Percentiles rank a stretch among this genome's conserved stretches.
These are phyloP conservation scores for Theocolax elegans DNA, from an alignment of 1,140 invertebrate genomes.

Conservation along the genomic window DNA sequence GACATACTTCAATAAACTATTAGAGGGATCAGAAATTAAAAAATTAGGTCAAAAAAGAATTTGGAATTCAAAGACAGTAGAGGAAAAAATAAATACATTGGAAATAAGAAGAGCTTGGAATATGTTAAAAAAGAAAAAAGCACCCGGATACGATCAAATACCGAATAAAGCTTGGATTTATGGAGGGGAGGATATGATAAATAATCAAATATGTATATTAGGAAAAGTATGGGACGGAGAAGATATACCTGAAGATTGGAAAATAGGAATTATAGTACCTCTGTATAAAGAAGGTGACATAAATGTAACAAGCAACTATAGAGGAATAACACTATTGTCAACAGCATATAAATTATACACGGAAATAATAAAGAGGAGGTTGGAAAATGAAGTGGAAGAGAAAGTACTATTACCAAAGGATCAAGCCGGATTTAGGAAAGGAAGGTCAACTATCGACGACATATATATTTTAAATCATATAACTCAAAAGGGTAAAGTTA, in stretches of 20 bases:
- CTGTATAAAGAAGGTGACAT: background rate
- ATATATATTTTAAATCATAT: slow-evolving; percentile 28
- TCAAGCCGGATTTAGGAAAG: slow-evolving; percentile 41
- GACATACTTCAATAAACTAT: background rate
- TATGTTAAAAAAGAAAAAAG: slow-evolving; percentile 24
- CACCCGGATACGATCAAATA: slow-evolving; percentile 16
- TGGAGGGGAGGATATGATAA: background rate
- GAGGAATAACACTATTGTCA: background rate
- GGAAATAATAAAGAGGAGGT: background rate
- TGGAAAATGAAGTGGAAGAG: slow-evolving; percentile 16
- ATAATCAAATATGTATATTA: background rate
- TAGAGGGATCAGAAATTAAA: background rate
- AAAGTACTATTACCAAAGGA: background rate
- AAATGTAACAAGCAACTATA: background rate
- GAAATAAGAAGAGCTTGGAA: background rate
- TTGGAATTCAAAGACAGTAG: no score
- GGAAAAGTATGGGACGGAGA: background rate
- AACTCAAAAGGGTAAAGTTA: background rate
- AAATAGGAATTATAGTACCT: background rate
- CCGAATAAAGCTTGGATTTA: slow-evolving; percentile 31
- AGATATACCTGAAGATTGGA: slow-evolving; percentile 16
- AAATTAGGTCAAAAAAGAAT: background rate
- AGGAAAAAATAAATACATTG: background rate
- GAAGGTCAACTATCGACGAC: background rate
- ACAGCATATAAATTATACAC: background rate